Conservation (phyloP, 2,797 vertebrate genomes). For the Cottoperca gobio region DNA sequence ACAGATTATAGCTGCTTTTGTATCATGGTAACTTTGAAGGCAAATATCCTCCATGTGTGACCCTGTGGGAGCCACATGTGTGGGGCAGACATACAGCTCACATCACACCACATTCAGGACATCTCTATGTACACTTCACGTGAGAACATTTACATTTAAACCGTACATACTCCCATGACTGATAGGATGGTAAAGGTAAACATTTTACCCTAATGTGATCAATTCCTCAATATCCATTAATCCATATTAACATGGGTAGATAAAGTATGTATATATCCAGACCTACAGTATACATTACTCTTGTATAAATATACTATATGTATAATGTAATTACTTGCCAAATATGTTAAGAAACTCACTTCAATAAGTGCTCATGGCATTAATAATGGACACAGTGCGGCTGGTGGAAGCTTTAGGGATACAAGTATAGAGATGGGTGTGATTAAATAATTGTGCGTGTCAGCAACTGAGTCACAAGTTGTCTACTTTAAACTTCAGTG, state of each 20-base stretch:
- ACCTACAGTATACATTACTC: background rate
- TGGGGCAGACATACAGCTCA: background rate
- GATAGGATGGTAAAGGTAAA: conserved; percentile 10
- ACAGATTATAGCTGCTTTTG: background rate
- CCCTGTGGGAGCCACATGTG: background rate
- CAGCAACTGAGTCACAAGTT: conserved; percentile 58
- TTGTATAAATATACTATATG: background rate
- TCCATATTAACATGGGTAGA: background rate
- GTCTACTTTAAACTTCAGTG: conserved; percentile 52
- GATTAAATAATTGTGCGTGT: conserved; percentile 58
- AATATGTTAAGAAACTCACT: background rate
- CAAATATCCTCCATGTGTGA: conserved; percentile 10
- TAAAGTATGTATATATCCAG: background rate
- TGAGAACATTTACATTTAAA: conserved; percentile 8
- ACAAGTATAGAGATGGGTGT: conserved; percentile 30
- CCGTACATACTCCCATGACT: conserved; percentile 3
- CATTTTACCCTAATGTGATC: conserved; percentile 15
- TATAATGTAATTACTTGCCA: background rate
- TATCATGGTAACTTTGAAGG: background rate
- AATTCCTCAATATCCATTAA: background rate
- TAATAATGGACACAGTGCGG: conserved; percentile 58
- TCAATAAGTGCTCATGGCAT: conserved; percentile 17
- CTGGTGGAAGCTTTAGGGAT: conserved; percentile 45
- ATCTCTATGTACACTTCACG: conserved; percentile 16
- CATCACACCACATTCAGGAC: background rate